A percentile compares a stretch with the other conserved stretches of the same genome.
Conservation (phyloP, 1,140 invertebrate genomes). For the Megathymus violae region DNA sequence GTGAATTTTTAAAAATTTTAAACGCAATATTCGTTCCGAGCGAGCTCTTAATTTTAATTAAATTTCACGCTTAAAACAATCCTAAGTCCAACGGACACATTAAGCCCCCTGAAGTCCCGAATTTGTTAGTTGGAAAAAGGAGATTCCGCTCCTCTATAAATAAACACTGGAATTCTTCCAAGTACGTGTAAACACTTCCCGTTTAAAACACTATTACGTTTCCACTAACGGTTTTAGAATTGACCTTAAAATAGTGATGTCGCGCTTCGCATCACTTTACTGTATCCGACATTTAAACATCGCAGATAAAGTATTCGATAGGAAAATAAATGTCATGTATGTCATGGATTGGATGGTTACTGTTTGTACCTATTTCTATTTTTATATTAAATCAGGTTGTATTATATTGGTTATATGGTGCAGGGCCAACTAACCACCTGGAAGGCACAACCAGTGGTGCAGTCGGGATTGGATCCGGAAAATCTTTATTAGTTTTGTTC, state of each 20-base stretch:
- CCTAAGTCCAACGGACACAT: not conserved
- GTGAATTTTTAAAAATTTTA: not conserved
- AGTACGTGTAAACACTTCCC: not conserved
- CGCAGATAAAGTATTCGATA: no score
- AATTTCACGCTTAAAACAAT: not conserved
- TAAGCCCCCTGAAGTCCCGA: not conserved
- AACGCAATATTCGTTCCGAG: not conserved
- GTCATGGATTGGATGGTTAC: no score
- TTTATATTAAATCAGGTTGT: no score
- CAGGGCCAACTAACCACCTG: no score
- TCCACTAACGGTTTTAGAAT: not conserved
- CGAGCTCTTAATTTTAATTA: not conserved
- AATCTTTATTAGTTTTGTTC: no score
- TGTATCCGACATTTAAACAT: not conserved
- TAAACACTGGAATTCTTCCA: not conserved
- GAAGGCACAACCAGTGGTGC: no score
- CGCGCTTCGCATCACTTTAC: not conserved
- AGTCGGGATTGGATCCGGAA: no score
- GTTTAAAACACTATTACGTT: constrained; percentile 1
- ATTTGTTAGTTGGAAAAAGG: not conserved
- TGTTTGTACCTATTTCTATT: no score
- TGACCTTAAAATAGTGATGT: not conserved
- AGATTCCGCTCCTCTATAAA: not conserved
- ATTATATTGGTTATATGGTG: no score
- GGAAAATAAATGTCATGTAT: no score